Base-by-base conservation (phyloP, 1,140 invertebrate species). In the Adelges cooleyi region DNA sequence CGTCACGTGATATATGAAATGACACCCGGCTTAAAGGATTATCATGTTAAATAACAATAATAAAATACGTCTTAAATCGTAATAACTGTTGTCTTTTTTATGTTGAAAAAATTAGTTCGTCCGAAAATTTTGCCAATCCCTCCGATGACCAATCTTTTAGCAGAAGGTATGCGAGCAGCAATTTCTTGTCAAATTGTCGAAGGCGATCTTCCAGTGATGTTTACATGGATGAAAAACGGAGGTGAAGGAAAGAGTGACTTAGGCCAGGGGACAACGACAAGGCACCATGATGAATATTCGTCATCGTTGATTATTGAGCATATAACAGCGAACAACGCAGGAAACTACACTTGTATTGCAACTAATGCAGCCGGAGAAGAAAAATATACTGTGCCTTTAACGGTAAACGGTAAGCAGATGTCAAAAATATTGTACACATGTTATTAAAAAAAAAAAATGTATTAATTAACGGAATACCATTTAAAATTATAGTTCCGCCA, bases 181-280 rank as follows among this genome's bases (percentile, higher is more conserved):
- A 89, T 96, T 68, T 88, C 91, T 65, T 97, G 94, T 77, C 88
- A 92, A 72, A 90, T 96, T 69, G 84, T 92, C 72, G 90, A 93
- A 77, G 94, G 94, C 13, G 93, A 98, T 79, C 82, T 90, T 67
- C 93, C 93, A 18, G 85, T 98, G 68, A 86, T 84, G 65, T 91
- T 97, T 75, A 79, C 82, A 25, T 90, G 87, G 87, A 86, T 87
- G 72, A 82, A 87, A 72, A 87, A 93, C 74, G 87, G 29, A 81
- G 86, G 71, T 77, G 81, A 2, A 2, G 52, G 65, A 17, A 67
- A 69, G 9, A 56, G 67, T 2, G 42, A 13, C 0, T 36, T 65
- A 48, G 81, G 67, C 76, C 77, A 62, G 73, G 77, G 70, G 79
- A 81, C 40, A 78, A 80, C 29, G 74, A 68, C 68, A 3, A 78